These are phyloP conservation scores for Gadopsis marmoratus DNA, from an alignment of 2,797 vertebrate species.

Conservation along the genomic window DNA sequence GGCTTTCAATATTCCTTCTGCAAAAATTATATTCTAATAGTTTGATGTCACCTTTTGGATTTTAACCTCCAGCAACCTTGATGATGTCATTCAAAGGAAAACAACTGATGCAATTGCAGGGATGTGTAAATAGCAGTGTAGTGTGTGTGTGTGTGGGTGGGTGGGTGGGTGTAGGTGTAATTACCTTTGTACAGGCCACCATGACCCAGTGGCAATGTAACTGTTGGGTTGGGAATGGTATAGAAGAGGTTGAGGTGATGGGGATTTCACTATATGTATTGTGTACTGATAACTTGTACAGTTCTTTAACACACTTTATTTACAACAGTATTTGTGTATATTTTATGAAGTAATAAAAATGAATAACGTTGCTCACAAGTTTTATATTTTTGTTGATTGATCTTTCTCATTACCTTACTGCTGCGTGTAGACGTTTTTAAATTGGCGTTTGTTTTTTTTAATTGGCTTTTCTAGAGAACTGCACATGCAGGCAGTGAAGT, in stretches of 20 bases:
- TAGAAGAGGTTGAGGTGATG: slow-evolving; percentile 49
- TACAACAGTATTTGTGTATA: slow-evolving; percentile 91
- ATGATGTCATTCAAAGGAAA: slow-evolving; percentile 73
- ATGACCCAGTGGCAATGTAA: slow-evolving; percentile 83
- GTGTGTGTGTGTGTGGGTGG: slow-evolving; percentile 37
- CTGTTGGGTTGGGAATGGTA: slow-evolving; percentile 49
- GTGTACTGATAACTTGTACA: slow-evolving; percentile 89
- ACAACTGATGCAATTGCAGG: slow-evolving; percentile 69
- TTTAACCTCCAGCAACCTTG: slow-evolving; percentile 59
- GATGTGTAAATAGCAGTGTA: slow-evolving; percentile 72
- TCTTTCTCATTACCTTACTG: background rate
- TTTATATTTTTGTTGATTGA: background rate
- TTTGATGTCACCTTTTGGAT: slow-evolving; percentile 65
- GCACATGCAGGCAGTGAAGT: background rate
- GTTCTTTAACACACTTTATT: slow-evolving; percentile 90
- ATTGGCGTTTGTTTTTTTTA: background rate
- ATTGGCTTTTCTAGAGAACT: background rate
- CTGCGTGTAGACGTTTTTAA: background rate
- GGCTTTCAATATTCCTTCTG: slow-evolving; percentile 59
- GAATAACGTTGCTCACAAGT: slow-evolving; percentile 72
- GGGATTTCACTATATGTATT: slow-evolving; percentile 83
- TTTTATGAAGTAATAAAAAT: slow-evolving; percentile 90
- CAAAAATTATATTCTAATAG: slow-evolving; percentile 47
- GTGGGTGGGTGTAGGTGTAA: slow-evolving; percentile 37
- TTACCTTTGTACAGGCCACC: slow-evolving; percentile 75